Evolutionary conservation across 2,113 vertebrate genomes (phyloP).

Genomic region (Zosterops japonicus): DNA sequence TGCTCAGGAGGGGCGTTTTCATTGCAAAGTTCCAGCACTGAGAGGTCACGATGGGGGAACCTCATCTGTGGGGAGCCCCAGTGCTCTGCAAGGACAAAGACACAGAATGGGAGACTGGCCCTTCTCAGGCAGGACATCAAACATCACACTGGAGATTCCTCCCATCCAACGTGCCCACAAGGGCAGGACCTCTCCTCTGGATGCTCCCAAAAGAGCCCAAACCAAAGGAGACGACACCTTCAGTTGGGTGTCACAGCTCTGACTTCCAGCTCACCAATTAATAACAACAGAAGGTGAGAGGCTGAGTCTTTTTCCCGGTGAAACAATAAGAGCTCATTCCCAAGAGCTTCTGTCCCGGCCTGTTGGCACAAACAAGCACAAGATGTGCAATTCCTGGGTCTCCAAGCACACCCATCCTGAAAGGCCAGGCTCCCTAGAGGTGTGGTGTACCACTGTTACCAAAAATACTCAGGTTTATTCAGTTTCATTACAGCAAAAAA

Average conservation of each 20-base stretch:
- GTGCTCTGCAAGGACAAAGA: rapidly evolving
- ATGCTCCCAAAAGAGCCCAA: background rate
- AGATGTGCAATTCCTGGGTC: background rate
- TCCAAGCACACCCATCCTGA: background rate
- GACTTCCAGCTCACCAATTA: background rate
- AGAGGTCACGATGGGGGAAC: background rate
- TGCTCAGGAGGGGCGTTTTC: background rate
- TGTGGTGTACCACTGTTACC: constrained; percentile 8
- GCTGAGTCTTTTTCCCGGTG: background rate
- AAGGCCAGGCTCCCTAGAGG: background rate
- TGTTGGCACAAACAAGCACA: background rate
- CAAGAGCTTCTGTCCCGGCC: background rate
- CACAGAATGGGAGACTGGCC: background rate
- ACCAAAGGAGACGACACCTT: rapidly evolving
- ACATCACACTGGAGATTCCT: background rate
- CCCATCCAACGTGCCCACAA: rapidly evolving
- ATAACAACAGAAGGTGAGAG: background rate
- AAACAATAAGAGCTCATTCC: background rate
- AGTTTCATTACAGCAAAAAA: background rate
- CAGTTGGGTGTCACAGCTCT: background rate
- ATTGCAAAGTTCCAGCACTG: background rate
- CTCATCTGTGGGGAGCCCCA: background rate
- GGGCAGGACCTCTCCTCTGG: rapidly evolving
- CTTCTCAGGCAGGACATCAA: background rate
- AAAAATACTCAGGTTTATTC: constrained; percentile 28